phyloP scores from a whole-genome alignment of 2,888 invertebrate genomes.

The Eumerus sabulonum region DNA sequence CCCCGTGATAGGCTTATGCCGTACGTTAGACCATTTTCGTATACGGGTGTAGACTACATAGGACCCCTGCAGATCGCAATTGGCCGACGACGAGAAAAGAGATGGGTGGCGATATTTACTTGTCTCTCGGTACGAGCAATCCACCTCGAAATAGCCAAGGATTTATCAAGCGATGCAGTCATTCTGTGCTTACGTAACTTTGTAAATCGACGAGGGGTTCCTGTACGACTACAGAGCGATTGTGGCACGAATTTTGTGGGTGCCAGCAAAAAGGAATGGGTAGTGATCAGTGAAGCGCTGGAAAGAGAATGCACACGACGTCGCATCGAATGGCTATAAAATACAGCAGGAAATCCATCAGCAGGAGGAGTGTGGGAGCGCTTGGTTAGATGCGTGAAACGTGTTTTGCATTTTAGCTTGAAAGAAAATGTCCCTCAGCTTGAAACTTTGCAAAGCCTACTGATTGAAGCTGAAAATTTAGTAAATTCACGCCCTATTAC shows the following conservation, averaged over 20 bases:
- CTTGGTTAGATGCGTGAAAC: background rate
- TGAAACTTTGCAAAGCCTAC: background rate
- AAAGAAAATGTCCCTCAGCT: background rate
- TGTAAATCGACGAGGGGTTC: slow-evolving; percentile 50
- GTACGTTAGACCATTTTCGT: slow-evolving; percentile 57
- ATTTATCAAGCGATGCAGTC: background rate
- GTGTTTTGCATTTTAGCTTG: background rate
- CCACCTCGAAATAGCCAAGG: too few relatives aligned
- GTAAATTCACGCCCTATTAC: background rate
- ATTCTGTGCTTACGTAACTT: too few relatives aligned
- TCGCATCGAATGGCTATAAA: slow-evolving; percentile 62
- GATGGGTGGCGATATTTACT: too few relatives aligned
- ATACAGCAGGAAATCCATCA: slow-evolving; percentile 46
- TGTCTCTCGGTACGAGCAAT: too few relatives aligned
- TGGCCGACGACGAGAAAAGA: slow-evolving; percentile 39
- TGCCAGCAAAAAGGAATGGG: slow-evolving; percentile 34
- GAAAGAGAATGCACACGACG: slow-evolving; percentile 30
- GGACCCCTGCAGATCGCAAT: background rate
- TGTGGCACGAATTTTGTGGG: slow-evolving; percentile 33
- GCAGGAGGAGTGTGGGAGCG: background rate
- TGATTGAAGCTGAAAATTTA: slow-evolving; percentile 4
- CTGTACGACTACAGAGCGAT: slow-evolving; percentile 31
- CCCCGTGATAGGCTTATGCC: slow-evolving; percentile 39
- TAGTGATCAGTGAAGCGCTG: slow-evolving; percentile 14
- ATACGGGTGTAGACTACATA: slow-evolving; percentile 53